Conservation (phyloP, 2,797 vertebrate genomes). For the Pampus argenteus region DNA sequence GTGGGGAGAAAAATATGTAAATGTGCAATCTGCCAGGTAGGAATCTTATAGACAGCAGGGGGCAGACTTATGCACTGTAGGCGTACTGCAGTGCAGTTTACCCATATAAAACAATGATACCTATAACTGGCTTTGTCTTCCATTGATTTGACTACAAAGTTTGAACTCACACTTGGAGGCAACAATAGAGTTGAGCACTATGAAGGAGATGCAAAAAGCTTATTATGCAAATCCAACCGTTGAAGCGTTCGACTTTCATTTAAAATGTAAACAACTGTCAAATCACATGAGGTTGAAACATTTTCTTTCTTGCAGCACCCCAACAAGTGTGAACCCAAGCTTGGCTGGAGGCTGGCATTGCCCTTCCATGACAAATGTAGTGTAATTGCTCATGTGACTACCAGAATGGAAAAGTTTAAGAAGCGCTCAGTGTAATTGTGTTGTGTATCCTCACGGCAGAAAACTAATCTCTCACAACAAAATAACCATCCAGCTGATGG, state of each 20-base stretch:
- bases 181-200: neutral
- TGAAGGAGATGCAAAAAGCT: neutral
- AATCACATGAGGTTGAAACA: constrained; percentile 14
- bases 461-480: constrained; percentile 61
- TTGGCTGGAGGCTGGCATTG: neutral
- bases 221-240: neutral
- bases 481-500: constrained; percentile 61
- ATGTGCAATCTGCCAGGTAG: constrained; percentile 16
- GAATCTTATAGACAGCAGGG: constrained; percentile 50
- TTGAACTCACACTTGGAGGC: neutral
- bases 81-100: neutral
- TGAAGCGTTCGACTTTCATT: constrained; percentile 2
- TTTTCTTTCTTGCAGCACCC: neutral
- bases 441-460: constrained; percentile 30
- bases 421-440: constrained; percentile 28
- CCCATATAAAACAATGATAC: neutral
- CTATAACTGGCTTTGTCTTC: neutral
- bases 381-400: constrained; percentile 55
- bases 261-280: neutral
- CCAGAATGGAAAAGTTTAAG: constrained; percentile 23
- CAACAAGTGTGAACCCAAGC: neutral
- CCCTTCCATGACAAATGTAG: constrained; percentile 50
- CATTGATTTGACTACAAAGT: neutral
- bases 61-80: constrained; percentile 39
- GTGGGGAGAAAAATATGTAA: constrained; percentile 15